Evolutionary conservation across 2,113 vertebrate species (phyloP).

Genomic region (Chlorocebus sabaeus): DNA sequence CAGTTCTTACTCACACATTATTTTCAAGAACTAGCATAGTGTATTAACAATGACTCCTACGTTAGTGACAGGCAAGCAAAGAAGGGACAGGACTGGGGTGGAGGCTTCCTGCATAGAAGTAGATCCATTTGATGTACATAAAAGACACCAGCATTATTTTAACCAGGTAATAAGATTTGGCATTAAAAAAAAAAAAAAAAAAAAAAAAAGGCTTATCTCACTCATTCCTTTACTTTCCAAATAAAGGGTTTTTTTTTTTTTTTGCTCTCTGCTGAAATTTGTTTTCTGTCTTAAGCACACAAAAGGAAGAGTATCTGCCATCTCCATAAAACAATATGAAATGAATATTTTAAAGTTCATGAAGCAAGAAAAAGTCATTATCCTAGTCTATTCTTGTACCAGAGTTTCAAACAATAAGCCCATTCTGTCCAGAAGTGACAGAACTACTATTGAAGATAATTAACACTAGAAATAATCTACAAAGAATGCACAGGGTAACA

Average conservation of each 20-base stretch:
- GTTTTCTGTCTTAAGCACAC: slow-evolving; percentile 43
- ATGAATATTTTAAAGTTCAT: slow-evolving; percentile 58
- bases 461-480: slow-evolving; percentile 32
- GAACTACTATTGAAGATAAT: slow-evolving; percentile 22
- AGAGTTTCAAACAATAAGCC: slow-evolving; percentile 44
- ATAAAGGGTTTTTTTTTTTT: not conserved
- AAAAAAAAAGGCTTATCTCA: not conserved
- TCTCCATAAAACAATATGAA: slow-evolving; percentile 55
- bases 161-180: not conserved
- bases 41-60: not conserved
- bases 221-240: slow-evolving; percentile 26
- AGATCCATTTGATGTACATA: not conserved
- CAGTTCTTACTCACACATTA: not conserved
- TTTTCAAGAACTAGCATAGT: not conserved
- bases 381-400: slow-evolving; percentile 38
- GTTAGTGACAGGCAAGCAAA: not conserved
- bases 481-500: not conserved
- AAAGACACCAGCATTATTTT: not conserved
- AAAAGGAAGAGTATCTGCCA: slow-evolving; percentile 13
- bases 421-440: slow-evolving; percentile 35
- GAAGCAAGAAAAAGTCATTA: slow-evolving; percentile 46
- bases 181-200: not conserved
- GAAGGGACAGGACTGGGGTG: not conserved
- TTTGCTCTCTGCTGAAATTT: slow-evolving; percentile 43
- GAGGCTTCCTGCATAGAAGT: not conserved